Base-by-base conservation (phyloP, 2,797 vertebrate genomes). In the Neosilurus hyrtlii region DNA sequence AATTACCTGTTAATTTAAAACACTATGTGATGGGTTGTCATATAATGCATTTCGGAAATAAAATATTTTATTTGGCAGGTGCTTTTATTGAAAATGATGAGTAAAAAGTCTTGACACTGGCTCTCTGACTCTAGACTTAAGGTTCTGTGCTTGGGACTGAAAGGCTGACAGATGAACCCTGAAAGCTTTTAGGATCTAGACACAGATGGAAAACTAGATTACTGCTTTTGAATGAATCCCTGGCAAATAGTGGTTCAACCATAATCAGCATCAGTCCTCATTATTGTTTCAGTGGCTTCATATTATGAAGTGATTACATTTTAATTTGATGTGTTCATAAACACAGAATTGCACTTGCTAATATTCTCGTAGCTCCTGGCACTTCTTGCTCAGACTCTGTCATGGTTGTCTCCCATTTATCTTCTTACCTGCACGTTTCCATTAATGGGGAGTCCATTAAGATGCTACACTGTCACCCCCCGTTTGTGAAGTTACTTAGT, bases 371-470 rank as follows among this genome's bases (percentile, higher is more conserved):
- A 82, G 20, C 85, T 73, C 2, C 51, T 81, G 81, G 81, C 79
- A 26, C 73, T 57, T 82, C 57, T 49, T 51, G 5, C 72, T 85
- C 63, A 24, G 20, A 79, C 70, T 59, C 10, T 74, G 72, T 57
- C 37, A 43, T 82, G n/a, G 57, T 66, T 9, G 24, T 79, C 61
- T 57, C 10, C 81, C 54, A 79, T 72, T 80, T 78, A 56, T 83
- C 56, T 59, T 83, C 81, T 8, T 43, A 81, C 86, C 85, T 84
- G 74, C 43, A 77, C 51, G 70, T 75, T 81, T 77, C 54, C 18
- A 56, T 80, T 83, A 85, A 82, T 75, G 68, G 77, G 24, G 84
- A 68, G 70, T 76, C 56, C 71, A 72, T 81, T 84, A 75, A 83
- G 57, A 75, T 43, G 79, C 63, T 74, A 79, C 59, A 68, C 67